These are phyloP conservation scores for Xestia xanthographa DNA, from an alignment of 2,888 invertebrate genomes.

Conservation along the genomic window DNA sequence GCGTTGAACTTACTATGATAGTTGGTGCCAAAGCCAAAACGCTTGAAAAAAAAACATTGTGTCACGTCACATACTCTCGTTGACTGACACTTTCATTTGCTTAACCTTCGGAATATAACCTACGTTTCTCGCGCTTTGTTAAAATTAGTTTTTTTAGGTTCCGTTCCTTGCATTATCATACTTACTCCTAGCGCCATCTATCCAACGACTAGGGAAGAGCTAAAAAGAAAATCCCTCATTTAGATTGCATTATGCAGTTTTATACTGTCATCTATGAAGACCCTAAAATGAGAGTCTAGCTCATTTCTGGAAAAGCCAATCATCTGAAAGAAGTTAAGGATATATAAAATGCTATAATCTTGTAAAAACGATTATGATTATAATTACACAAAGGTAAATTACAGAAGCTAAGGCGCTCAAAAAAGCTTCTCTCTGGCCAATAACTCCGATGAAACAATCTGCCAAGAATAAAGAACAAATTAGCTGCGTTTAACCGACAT, in stretches of 20 bases:
- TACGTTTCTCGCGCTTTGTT: no score
- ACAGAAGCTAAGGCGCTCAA: slow-evolving; percentile 11
- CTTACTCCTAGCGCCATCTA: no score
- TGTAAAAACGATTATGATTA: neutral
- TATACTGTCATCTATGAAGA: neutral
- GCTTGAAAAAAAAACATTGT: no score
- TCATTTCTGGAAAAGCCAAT: neutral
- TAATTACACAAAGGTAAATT: slow-evolving; percentile 1
- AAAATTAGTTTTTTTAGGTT: no score
- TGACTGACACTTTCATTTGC: no score
- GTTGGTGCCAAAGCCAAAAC: no score
- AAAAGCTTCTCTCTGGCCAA: slow-evolving; percentile 19
- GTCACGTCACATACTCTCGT: no score
- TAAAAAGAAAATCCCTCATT: no score
- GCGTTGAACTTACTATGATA: no score
- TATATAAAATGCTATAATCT: neutral
- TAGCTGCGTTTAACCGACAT: slow-evolving; percentile 29
- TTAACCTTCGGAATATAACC: no score
- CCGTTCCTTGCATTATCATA: no score
- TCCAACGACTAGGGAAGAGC: no score
- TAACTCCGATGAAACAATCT: slow-evolving; percentile 3
- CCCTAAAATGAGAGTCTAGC: neutral
- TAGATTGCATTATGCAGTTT: neutral
- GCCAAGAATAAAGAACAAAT: slow-evolving; percentile 20
- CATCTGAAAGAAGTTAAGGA: neutral